These are phyloP conservation scores for Sphaerophoria taeniata DNA, from an alignment of 2,888 invertebrate genomes.

Conservation along the genomic window DNA sequence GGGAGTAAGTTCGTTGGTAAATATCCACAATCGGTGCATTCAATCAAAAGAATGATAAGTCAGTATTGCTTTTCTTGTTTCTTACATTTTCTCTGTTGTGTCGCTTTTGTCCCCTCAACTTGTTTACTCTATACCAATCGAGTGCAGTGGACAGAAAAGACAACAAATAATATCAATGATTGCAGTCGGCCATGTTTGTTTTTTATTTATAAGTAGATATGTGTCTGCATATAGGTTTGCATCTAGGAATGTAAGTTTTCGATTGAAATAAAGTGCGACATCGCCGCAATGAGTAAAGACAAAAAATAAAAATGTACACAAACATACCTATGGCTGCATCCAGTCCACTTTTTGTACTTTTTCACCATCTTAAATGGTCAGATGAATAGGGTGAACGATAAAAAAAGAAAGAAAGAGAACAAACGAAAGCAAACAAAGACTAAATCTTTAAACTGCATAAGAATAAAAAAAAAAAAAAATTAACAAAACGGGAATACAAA, in stretches of 20 bases:
- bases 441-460: conserved; percentile 51
- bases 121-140: conserved; percentile 33
- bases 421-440: conserved; percentile 52
- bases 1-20: not conserved
- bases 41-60: conserved; percentile 50
- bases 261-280: conserved; percentile 68
- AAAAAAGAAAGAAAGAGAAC: conserved; percentile 11
- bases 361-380: conserved; percentile 37
- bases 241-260: conserved; percentile 30
- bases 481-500: conserved; percentile 49
- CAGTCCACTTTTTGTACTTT: not conserved
- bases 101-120: conserved; percentile 17
- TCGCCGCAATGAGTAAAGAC: conserved; percentile 53
- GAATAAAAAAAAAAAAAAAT: conserved; percentile 12
- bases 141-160: conserved; percentile 15
- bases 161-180: conserved; percentile 26
- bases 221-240: not conserved
- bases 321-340: conserved; percentile 16
- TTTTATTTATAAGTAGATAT: not conserved
- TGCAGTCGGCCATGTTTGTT: conserved; percentile 60
- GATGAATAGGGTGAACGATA: conserved; percentile 17
- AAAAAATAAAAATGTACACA: not conserved
- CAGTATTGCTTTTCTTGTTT: conserved; percentile 43
- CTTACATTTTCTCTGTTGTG: conserved; percentile 26
- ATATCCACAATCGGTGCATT: conserved; percentile 55